These are phyloP conservation scores for Panopea generosa DNA, from an alignment of 2,888 invertebrate genomes.

Conservation along the genomic window DNA sequence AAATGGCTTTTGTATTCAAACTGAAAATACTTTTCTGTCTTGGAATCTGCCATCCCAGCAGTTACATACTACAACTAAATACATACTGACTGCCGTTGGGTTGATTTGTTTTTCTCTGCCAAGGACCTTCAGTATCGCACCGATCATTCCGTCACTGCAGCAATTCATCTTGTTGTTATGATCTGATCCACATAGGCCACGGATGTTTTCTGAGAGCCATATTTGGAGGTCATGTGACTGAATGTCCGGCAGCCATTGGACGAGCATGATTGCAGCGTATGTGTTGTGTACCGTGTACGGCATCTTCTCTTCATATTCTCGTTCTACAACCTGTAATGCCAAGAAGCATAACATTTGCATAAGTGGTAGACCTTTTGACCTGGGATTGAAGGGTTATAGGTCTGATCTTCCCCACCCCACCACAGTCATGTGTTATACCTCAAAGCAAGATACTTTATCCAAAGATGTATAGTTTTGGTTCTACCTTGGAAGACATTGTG, in stretches of 20 bases:
- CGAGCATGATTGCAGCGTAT: slow-evolving; percentile 86
- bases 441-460: too few species aligned
- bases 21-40: too few species aligned
- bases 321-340: slow-evolving; percentile 75
- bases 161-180: slow-evolving; percentile 87
- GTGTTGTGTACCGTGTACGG: slow-evolving; percentile 83
- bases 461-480: too few species aligned
- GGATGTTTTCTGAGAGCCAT: slow-evolving; percentile 85
- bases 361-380: too few species aligned
- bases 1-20: too few species aligned
- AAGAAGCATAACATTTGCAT: too few species aligned
- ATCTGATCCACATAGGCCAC: slow-evolving; percentile 82
- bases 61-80: too few species aligned
- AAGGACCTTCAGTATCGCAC: slow-evolving; percentile 86
- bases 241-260: slow-evolving; percentile 87
- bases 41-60: too few species aligned
- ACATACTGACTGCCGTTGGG: slow-evolving; percentile 84
- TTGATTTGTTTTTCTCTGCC: slow-evolving; percentile 85
- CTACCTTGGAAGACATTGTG: too few species aligned
- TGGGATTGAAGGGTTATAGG: too few species aligned
- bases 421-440: too few species aligned
- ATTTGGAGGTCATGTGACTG: slow-evolving; percentile 84
- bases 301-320: slow-evolving; percentile 71
- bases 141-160: slow-evolving; percentile 87
- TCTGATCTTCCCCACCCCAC: too few species aligned